Percentiles rank a stretch among this genome's conserved stretches.
Evolutionary conservation across 2,113 vertebrate species (phyloP).

Genomic region (Tiliqua scincoides): DNA sequence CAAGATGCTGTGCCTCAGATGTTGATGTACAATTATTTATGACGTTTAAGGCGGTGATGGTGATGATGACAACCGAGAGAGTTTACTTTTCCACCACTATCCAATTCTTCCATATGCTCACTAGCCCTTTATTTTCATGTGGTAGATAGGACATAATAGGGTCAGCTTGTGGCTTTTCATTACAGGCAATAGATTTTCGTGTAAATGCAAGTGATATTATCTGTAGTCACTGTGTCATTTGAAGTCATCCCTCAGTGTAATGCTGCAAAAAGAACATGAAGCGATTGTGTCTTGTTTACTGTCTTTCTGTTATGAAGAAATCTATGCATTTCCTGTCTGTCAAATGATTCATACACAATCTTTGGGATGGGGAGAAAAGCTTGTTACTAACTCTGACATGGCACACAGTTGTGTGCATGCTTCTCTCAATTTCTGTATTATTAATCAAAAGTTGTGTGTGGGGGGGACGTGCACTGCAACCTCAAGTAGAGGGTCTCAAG

Average conservation of each 20-base stretch:
- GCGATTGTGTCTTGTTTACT: no score
- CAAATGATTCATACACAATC: constrained; percentile 17
- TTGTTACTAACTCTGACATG: background rate
- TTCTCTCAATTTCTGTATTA: background rate
- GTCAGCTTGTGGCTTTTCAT: no score
- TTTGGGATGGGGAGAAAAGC: background rate
- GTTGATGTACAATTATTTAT: no score
- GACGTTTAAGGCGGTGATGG: no score
- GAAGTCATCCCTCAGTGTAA: background rate
- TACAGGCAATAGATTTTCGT: no score
- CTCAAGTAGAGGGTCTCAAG: no score
- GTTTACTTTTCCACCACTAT: no score
- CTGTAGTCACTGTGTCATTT: background rate
- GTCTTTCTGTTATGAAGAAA: background rate
- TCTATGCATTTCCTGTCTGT: background rate
- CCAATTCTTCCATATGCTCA: no score
- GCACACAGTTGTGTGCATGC: background rate
- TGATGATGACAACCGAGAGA: no score
- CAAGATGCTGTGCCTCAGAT: no score
- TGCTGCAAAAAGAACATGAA: background rate
- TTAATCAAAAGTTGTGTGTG: background rate
- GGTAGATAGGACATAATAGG: no score
- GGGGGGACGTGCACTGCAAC: background rate
- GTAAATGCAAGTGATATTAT: background rate
- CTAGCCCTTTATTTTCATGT: no score